Conservation (phyloP, 2,888 invertebrate species). For the Dryomyza anilis region DNA sequence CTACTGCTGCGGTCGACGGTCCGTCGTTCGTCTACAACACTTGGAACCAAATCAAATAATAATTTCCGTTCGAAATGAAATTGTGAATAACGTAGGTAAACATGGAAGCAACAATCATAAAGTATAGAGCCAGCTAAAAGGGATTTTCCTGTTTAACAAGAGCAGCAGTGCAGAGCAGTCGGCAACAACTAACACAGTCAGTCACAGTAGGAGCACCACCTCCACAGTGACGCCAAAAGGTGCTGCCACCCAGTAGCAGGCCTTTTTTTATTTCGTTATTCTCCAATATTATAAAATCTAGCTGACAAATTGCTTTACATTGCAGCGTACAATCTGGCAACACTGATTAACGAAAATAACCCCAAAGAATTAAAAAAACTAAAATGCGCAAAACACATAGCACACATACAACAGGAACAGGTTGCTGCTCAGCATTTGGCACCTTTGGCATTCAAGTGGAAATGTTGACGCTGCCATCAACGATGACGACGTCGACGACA, state of each 20-base stretch:
- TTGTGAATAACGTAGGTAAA: neutral
- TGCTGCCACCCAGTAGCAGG: too few species aligned
- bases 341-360: neutral
- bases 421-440: constrained; percentile 17
- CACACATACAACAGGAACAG: too few species aligned
- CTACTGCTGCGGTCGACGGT: neutral
- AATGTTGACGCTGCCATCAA: neutral
- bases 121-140: neutral
- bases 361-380: neutral
- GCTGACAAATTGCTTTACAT: neutral
- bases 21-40: neutral
- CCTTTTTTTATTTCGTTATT: too few species aligned
- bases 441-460: constrained; percentile 19
- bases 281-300: neutral
- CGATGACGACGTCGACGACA: neutral
- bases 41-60: neutral
- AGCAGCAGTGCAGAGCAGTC: too few species aligned
- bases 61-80: constrained; percentile 2
- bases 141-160: too few species aligned
- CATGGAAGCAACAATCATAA: neutral
- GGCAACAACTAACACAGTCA: too few species aligned
- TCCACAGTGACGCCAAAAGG: too few species aligned
- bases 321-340: neutral
- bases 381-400: neutral
- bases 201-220: too few species aligned